Evolutionary conservation across 2,888 invertebrate species (phyloP).

Genomic region (Spialia ferax): DNA sequence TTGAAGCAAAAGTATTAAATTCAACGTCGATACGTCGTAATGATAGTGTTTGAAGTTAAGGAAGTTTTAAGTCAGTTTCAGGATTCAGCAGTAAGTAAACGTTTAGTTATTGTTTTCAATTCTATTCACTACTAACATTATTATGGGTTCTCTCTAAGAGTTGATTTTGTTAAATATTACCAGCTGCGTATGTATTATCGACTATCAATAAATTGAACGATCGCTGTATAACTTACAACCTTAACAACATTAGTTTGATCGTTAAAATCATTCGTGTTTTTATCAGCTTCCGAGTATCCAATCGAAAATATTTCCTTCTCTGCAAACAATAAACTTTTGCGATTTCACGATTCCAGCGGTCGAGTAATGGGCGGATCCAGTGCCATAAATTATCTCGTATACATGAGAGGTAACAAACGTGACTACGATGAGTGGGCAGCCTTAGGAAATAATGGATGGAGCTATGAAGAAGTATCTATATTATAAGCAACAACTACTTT

Average conservation of each 20-base stretch:
- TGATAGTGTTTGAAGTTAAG: background rate
- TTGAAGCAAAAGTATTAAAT: background rate
- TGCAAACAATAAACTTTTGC: conserved; percentile 29
- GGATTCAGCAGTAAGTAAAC: conserved; percentile 9
- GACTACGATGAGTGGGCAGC: conserved; percentile 90
- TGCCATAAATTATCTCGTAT: conserved; percentile 89
- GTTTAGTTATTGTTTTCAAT: background rate
- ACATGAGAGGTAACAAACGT: conserved; percentile 86
- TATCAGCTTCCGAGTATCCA: background rate
- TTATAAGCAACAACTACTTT: conserved; percentile 15
- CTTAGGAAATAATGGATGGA: conserved; percentile 88
- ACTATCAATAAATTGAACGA: background rate
- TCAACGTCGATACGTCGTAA: background rate
- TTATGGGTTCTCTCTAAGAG: no score
- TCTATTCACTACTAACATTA: background rate
- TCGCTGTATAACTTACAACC: background rate
- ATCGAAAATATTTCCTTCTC: conserved; percentile 15
- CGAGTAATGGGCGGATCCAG: conserved; percentile 91
- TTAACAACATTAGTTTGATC: background rate
- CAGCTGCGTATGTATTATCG: no score
- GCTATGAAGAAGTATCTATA: conserved; percentile 78
- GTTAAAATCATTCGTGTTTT: background rate
- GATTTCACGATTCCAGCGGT: conserved; percentile 70
- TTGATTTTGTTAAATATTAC: no score
- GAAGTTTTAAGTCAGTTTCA: background rate